Base-by-base conservation (phyloP, 2,113 vertebrate species). In the pig (Sus scrofa) region DNA sequence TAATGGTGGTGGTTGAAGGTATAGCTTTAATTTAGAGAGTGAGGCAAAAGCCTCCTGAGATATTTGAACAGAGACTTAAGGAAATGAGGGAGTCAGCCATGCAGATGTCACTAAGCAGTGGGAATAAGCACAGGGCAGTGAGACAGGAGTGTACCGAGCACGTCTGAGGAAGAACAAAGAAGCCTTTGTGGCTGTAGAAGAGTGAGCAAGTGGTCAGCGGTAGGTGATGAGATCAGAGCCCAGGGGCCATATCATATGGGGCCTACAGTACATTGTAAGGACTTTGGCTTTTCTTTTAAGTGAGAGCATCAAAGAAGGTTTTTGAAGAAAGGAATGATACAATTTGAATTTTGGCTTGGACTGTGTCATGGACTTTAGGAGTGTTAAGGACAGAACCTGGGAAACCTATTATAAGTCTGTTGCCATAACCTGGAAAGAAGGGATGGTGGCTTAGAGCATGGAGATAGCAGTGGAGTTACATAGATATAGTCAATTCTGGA, bases 221-320 rank as follows among this genome's bases (percentile, higher is more conserved):
- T 30, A 13, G 27, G 58, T 65, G 4, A 67, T 34, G 54, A 54
- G 22, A 19, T 93, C 30, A 71, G 34, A 86, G 19, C 54, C 34
- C 16, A 37, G 54, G 56, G 27, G 26, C 54, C 32, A 2, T 63
- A 32, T 44, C 39, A 24, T 30, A 3, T 34, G 54, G 54, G 2
- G 34, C 63, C n/a, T n/a, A 37, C 7, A 65, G 9, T 95, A 94
- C 56, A 77, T 24, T 70, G 3, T 62, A 34, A 81, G 58, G 22
- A 50, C 67, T 92, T 78, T 62, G 27, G 44, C 39, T 91, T 95
- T 82, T 71, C 19, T 58, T 89, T 83, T 92, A 52, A 44, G 27
- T 84, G 54, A 89, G 58, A 27, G 14, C 37, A 62, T 22, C 12
- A 12, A 16, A 84, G 70, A 77, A 39, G 24, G 27, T 92, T 95